Evolutionary conservation across 1,140 invertebrate species (phyloP).

Genomic region (Drosophila guanche): DNA sequence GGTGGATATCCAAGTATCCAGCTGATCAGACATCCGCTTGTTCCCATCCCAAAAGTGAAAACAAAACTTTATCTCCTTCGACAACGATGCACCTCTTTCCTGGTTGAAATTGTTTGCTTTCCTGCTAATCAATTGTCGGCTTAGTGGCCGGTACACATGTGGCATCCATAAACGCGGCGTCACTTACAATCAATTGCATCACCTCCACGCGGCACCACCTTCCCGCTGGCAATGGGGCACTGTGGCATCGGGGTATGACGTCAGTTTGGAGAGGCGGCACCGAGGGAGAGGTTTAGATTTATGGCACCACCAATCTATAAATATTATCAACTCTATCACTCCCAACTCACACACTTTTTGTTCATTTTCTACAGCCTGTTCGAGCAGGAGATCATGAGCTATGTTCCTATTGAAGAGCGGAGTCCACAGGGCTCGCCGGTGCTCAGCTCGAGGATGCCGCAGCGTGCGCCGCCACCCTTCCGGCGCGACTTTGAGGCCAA

Average conservation of each 20-base stretch:
- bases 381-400: conserved; percentile 99
- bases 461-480: conserved; percentile 94
- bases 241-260: conserved; percentile 9
- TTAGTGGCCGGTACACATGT: conserved; percentile 30
- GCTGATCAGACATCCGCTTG: no score
- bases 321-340: background rate
- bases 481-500: conserved; percentile 97
- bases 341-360: background rate
- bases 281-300: conserved; percentile 25
- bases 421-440: conserved; percentile 83
- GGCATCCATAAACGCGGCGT: no score
- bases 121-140: conserved; percentile 55
- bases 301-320: conserved; percentile 21
- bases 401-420: conserved; percentile 91
- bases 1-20: no score
- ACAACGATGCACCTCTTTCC: background rate
- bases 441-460: conserved; percentile 88
- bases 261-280: background rate
- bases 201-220: background rate
- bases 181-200: conserved; percentile 41
- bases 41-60: conserved; percentile 11
- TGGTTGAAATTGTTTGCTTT: conserved; percentile 3
- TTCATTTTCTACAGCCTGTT: conserved; percentile 90
- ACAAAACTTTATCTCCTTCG: conserved; percentile 17
- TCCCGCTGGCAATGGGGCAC: background rate